These are phyloP conservation scores for Pangasius larnaudii DNA, from an alignment of 2,797 vertebrate genomes.

Conservation along the genomic window DNA sequence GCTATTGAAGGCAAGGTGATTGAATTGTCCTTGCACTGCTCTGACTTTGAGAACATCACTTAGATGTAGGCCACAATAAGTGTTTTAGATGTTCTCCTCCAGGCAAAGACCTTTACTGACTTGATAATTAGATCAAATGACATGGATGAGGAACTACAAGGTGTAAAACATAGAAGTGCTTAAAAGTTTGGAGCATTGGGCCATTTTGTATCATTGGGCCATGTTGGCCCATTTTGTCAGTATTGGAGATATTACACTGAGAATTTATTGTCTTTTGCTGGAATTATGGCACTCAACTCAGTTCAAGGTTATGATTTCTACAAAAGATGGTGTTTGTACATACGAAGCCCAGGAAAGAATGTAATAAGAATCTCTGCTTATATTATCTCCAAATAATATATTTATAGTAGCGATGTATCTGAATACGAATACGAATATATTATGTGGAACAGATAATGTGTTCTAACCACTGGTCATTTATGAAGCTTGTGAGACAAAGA, in stretches of 20 bases:
- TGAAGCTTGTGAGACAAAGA: neutral
- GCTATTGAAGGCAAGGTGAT: constrained; percentile 61
- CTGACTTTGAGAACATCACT: constrained; percentile 62
- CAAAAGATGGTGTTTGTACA: neutral
- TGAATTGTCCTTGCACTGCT: constrained; percentile 59
- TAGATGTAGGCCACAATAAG: constrained; percentile 43
- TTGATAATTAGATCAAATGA: constrained; percentile 27
- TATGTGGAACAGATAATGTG: neutral
- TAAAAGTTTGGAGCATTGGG: constrained; percentile 2
- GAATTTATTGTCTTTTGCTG: constrained; percentile 9
- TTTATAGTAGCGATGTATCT: neutral
- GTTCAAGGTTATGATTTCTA: neutral
- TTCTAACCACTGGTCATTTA: neutral
- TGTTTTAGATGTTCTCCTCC: constrained; percentile 22
- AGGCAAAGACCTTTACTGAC: constrained; percentile 20
- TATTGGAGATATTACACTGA: neutral
- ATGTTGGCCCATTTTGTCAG: constrained; percentile 12
- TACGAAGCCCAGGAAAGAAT: neutral
- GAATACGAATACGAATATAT: neutral
- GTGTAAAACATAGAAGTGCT: neutral
- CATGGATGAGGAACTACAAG: neutral
- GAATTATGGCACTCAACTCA: neutral
- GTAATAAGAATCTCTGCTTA: neutral
- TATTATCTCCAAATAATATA: neutral
- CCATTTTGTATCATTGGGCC: constrained; percentile 16